Evolutionary conservation across 2,888 invertebrate genomes (phyloP).

Genomic region (Cantharis flavilabris): DNA sequence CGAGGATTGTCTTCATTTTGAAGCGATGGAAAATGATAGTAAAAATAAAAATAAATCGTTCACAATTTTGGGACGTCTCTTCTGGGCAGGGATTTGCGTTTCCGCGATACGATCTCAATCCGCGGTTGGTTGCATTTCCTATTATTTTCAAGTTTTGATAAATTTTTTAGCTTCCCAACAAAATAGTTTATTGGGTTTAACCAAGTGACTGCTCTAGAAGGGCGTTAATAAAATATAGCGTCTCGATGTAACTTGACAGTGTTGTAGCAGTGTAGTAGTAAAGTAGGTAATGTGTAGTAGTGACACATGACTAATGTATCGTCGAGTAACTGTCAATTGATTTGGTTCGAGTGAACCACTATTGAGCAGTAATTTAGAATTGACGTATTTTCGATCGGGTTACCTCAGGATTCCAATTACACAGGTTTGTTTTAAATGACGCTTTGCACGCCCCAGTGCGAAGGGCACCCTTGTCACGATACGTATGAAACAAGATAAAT

Average conservation of each 20-base stretch:
- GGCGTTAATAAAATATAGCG: neutral
- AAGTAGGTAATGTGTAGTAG: neutral
- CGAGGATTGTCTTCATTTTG: constrained; percentile 32
- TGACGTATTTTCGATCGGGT: constrained; percentile 31
- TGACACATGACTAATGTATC: constrained; percentile 21
- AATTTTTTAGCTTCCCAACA: neutral
- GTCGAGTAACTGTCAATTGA: constrained; percentile 24
- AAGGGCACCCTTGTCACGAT: constrained; percentile 35
- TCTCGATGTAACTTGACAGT: constrained; percentile 2
- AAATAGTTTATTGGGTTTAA: neutral
- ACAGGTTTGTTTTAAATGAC: constrained; percentile 43
- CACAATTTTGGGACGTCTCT: constrained; percentile 23
- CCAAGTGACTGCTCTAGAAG: neutral
- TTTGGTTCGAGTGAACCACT: constrained; percentile 26
- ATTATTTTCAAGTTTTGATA: constrained; percentile 8
- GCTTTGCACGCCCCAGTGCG: constrained; percentile 40
- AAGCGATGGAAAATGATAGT: constrained; percentile 34
- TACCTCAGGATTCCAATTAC: constrained; percentile 36
- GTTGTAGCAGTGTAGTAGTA: neutral
- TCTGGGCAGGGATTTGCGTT: constrained; percentile 16
- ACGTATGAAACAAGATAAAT: constrained; percentile 44
- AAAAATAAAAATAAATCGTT: constrained; percentile 38
- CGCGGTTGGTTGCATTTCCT: constrained; percentile 23
- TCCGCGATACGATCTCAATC: constrained; percentile 21
- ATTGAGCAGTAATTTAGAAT: constrained; percentile 26